Base-by-base conservation (phyloP, 2,113 vertebrate species). In the Myotis brandtii region DNA sequence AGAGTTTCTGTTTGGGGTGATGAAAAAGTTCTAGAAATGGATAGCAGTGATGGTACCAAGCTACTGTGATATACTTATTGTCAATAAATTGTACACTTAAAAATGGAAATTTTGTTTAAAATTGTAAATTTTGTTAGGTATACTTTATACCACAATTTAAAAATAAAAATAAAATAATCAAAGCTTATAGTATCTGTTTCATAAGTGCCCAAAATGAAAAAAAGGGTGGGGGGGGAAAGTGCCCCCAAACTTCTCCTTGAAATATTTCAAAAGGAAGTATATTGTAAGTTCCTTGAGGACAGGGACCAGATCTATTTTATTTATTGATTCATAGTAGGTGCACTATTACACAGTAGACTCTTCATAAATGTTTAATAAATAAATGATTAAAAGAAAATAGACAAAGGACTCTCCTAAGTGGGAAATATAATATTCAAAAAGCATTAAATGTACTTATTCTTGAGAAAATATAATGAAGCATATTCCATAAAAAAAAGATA, bases 131-230 rank as follows among this genome's bases (percentile, higher is more conserved):
- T 43, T 76, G 13, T 21, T 52, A 54, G 54, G 5, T 70, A 8
- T 70, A 72, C 56, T 87, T 93, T 76, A 83, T 37, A 92, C 18
- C 25, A 86, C 9, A 23, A 30, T 79, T 73, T 69, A 21, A 67
- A 94, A 92, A 69, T 76, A 12, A 30, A 30, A 69, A 70, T 70
- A 73, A 92, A 80, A 92, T 91, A 66, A 81, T 40, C 21, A 59
- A 96, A 70, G 16, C 20, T 82, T 32, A 69, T 0, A 92, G 4
- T 52, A 69, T 34, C 32, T 91, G 52, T 64, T 92, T 79, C 77
- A 69, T 2, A 50, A 83, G 10, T 66, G 52, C 9, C 14, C 25
- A 37, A 92, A 91, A 91, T 59, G 20, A 12, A 66, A 30, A 37
- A n/a, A 52, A 62, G 0, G 23, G 46, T 6, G 56, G 9, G 9